A percentile compares a stretch with the other conserved stretches of the same genome.
Conservation (phyloP, 2,888 invertebrate genomes). For the Bhutanitis thaidina region DNA sequence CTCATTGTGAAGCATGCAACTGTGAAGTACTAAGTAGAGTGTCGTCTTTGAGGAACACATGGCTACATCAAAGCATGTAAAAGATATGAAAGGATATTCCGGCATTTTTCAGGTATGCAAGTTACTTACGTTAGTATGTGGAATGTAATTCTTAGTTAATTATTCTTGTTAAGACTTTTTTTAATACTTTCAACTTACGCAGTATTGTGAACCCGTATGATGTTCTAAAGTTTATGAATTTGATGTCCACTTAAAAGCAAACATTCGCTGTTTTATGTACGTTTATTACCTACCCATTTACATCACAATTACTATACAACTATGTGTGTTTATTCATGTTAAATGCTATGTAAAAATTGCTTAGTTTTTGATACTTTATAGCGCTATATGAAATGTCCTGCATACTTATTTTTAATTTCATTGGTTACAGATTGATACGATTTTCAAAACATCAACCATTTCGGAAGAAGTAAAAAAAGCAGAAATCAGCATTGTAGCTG, state of each 20-base stretch:
- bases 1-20: too few species aligned
- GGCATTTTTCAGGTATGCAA: too few species aligned
- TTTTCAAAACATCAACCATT: background rate
- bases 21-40: too few species aligned
- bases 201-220: background rate
- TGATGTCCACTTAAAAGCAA: background rate
- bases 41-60: too few species aligned
- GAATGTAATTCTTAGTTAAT: too few species aligned
- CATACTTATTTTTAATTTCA: constrained; percentile 4
- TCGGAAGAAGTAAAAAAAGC: constrained; percentile 2
- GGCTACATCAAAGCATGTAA: too few species aligned
- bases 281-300: background rate
- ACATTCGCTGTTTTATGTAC: background rate
- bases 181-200: background rate
- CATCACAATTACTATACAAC: background rate
- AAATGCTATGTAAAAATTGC: constrained; percentile 1
- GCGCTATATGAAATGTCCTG: constrained; percentile 4
- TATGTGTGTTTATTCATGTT: background rate
- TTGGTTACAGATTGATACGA: background rate
- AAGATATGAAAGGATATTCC: too few species aligned
- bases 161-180: constrained; percentile 1
- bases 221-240: background rate
- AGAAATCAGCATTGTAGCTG: background rate
- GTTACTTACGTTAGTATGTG: too few species aligned
- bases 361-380: background rate